Conservation (phyloP, 2,797 vertebrate species). For the Helarctos malayanus region DNA sequence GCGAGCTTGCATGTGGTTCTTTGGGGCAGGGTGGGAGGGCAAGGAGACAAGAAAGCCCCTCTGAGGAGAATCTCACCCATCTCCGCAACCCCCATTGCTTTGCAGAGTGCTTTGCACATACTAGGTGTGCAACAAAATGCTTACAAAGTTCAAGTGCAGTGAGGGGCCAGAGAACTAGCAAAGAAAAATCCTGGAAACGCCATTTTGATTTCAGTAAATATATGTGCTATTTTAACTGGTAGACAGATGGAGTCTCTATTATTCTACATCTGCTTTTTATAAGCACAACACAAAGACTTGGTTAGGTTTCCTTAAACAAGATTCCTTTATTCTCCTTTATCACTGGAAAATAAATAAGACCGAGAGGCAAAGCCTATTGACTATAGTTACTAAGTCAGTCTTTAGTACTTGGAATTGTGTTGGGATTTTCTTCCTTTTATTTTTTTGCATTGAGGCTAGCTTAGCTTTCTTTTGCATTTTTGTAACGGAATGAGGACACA, state of each 20-base stretch:
- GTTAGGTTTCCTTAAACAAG: not conserved
- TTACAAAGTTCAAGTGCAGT: not conserved
- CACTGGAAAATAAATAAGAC: slow-evolving; percentile 60
- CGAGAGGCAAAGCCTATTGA: slow-evolving; percentile 14
- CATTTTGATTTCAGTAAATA: slow-evolving; percentile 32
- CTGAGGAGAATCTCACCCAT: not conserved
- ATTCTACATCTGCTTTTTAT: slow-evolving; percentile 31
- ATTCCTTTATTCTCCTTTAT: slow-evolving; percentile 36
- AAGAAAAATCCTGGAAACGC: not conserved
- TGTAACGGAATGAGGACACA: slow-evolving; percentile 2
- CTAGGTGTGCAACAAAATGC: not conserved
- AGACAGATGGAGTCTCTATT: not conserved
- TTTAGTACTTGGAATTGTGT: not conserved
- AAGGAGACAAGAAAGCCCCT: not conserved
- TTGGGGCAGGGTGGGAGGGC: too few species aligned
- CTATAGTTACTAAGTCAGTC: not conserved
- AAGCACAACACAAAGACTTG: not conserved
- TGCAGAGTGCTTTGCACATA: not conserved
- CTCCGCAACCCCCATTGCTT: not conserved
- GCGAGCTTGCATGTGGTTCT: not conserved
- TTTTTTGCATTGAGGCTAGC: slow-evolving; percentile 7
- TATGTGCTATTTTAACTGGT: not conserved
- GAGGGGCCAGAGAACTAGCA: not conserved
- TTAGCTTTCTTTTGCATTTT: slow-evolving; percentile 43
- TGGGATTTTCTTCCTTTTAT: not conserved